Evolutionary conservation across 2,797 vertebrate species (phyloP).

Genomic region (Esox lucius): DNA sequence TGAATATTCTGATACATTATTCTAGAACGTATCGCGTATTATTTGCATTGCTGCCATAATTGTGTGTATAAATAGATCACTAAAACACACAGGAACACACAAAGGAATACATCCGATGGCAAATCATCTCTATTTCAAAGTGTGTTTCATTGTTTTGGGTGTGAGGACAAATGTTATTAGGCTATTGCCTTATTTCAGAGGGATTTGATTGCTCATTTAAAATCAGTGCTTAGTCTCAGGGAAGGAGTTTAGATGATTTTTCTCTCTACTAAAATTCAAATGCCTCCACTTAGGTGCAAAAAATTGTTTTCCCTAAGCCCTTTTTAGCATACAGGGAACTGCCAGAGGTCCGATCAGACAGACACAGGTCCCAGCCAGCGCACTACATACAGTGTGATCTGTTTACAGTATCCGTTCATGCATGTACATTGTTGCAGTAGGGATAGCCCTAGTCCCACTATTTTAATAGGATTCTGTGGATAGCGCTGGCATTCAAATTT

Average conservation of each 20-base stretch:
- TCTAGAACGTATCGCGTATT: background rate
- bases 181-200: conserved; percentile 42
- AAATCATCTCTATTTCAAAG: background rate
- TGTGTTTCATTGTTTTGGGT: background rate
- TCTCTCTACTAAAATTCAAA: conserved; percentile 61
- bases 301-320: conserved; percentile 42
- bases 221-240: conserved; percentile 80
- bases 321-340: conserved; percentile 20
- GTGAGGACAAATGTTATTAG: background rate
- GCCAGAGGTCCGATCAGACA: conserved; percentile 46
- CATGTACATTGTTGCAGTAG: conserved; percentile 33
- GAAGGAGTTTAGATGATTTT: conserved; percentile 73
- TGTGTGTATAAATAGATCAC: background rate
- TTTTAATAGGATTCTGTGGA: conserved; percentile 37
- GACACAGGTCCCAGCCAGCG: conserved; percentile 10
- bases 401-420: conserved; percentile 63
- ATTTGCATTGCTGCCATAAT: conserved; percentile 12
- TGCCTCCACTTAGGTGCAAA: conserved; percentile 52
- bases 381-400: conserved; percentile 45
- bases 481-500: conserved; percentile 34
- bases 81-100: background rate
- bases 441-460: conserved; percentile 21
- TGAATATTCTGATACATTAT: conserved; percentile 20
- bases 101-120: background rate
- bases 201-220: conserved; percentile 54